phyloP scores from a whole-genome alignment of 2,888 invertebrate genomes.

The Crematogaster levior region DNA sequence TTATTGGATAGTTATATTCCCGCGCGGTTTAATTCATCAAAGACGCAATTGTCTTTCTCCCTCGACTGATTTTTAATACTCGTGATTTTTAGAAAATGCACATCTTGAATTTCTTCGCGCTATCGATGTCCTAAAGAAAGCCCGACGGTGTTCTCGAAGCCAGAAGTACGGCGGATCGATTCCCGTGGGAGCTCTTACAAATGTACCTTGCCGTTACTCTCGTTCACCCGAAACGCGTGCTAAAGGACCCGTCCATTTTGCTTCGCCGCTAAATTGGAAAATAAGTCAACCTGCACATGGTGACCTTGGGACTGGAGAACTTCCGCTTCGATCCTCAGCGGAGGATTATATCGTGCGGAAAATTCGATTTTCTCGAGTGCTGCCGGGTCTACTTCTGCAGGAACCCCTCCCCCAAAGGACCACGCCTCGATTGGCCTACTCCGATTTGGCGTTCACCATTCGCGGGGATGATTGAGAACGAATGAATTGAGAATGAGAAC shows the following conservation, averaged over 20 bases:
- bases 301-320: background rate
- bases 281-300: constrained; percentile 1
- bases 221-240: background rate
- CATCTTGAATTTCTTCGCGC: background rate
- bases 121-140: background rate
- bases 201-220: background rate
- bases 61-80: background rate
- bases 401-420: background rate
- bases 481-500: too few species aligned
- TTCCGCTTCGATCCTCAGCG: background rate
- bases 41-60: background rate
- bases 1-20: background rate
- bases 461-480: too few species aligned
- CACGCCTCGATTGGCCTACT: background rate
- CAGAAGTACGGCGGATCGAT: constrained; percentile 10
- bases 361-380: constrained; percentile 26
- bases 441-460: background rate
- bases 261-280: background rate
- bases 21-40: background rate
- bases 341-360: background rate
- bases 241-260: constrained; percentile 15
- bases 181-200: constrained; percentile 30
- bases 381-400: background rate
- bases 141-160: background rate
- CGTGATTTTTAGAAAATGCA: background rate